These are phyloP conservation scores for Astropecten irregularis DNA, from an alignment of 53 echinoderm and acorn worm genomes.

Conservation along the genomic window DNA sequence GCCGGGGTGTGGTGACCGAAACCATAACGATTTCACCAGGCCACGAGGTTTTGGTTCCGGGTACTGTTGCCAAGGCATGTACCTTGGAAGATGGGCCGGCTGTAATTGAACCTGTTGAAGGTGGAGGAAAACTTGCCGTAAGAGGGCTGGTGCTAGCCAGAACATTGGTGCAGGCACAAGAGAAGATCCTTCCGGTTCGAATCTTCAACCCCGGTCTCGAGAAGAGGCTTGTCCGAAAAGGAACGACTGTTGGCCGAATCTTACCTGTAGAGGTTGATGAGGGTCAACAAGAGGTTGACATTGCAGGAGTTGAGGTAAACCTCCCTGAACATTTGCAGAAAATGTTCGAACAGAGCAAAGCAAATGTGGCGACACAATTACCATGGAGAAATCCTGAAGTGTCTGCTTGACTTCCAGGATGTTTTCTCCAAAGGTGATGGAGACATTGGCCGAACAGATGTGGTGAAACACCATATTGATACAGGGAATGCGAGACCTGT, in stretches of 20 bases:
- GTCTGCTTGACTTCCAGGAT: neutral
- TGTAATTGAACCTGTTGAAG: slow-evolving; percentile 2
- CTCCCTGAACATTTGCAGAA: neutral
- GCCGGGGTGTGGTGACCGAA: slow-evolving; percentile 8
- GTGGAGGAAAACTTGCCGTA: neutral
- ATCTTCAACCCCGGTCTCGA: neutral
- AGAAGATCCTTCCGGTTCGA: neutral
- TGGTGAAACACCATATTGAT: slow-evolving; percentile 1
- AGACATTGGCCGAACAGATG: neutral
- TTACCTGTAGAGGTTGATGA: neutral
- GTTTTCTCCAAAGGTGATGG: slow-evolving; percentile 15
- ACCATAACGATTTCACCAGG: slow-evolving; percentile 25
- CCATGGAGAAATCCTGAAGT: neutral
- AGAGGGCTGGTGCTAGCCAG: neutral
- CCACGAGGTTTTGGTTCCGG: slow-evolving; percentile 29
- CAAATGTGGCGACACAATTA: neutral
- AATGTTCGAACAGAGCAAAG: neutral
- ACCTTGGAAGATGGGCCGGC: neutral
- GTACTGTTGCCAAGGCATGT: neutral
- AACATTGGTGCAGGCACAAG: neutral
- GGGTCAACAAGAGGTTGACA: neutral
- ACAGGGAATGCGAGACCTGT: slow-evolving; percentile 8
- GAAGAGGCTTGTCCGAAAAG: neutral
- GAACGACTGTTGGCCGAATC: neutral
- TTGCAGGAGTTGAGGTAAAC: neutral